A percentile compares a stretch with the other conserved stretches of the same genome.
phyloP scores from a whole-genome alignment of 2,797 vertebrate genomes.

The Otolemur crassicaudatus region DNA sequence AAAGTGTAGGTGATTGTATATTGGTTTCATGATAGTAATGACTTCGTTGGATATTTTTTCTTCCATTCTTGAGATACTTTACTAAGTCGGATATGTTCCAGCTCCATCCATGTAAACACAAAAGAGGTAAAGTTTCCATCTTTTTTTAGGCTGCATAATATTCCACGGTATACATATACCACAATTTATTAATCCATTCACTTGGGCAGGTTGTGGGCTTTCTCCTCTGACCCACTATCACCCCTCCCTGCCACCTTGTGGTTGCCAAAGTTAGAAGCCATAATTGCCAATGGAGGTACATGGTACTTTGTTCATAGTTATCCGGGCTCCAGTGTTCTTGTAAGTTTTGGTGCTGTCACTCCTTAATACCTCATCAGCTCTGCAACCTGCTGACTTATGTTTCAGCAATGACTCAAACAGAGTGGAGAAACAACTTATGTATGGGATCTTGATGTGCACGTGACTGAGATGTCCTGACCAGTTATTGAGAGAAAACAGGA shows the following conservation, averaged over 20 bases:
- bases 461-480: background rate
- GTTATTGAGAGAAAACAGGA: background rate
- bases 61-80: no score
- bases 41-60: no score
- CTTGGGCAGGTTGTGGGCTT: background rate
- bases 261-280: background rate
- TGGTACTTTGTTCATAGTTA: background rate
- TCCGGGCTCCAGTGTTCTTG: background rate
- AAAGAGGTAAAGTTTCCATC: no score
- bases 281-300: background rate
- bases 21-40: no score
- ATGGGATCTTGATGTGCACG: background rate
- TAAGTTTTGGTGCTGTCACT: background rate
- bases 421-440: background rate
- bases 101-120: no score
- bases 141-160: no score
- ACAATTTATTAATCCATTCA: no score
- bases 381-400: background rate
- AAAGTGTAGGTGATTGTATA: no score
- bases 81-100: no score
- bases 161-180: no score
- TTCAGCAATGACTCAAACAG: background rate
- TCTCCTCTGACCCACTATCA: background rate
- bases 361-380: background rate
- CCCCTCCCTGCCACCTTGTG: slow-evolving; percentile 43